Evolutionary conservation across 92 coral and sea anemone species (phyloP).

Genomic region (Pocillopora grandis): DNA sequence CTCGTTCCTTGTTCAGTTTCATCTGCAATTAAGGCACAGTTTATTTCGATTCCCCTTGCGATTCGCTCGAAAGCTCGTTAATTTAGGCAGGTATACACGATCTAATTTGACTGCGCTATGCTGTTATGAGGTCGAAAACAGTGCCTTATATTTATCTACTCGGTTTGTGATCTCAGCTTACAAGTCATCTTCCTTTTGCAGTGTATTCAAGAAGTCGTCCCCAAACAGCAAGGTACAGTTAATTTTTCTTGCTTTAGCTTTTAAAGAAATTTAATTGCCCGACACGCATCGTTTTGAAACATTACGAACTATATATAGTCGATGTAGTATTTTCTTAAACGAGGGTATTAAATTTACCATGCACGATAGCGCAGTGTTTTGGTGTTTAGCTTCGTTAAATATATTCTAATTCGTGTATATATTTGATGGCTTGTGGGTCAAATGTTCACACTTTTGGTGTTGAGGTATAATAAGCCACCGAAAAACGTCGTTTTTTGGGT

Average conservation of each 20-base stretch:
- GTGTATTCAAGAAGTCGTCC: constrained; percentile 96
- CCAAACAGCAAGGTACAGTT: constrained; percentile 92
- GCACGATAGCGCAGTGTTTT: background rate
- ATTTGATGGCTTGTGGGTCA: background rate
- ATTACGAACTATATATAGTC: constrained; percentile 12
- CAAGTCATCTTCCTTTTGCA: constrained; percentile 44
- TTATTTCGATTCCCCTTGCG: background rate
- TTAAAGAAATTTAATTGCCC: constrained; percentile 4
- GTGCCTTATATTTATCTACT: background rate
- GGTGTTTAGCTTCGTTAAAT: constrained; percentile 9
- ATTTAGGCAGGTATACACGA: background rate
- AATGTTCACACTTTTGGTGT: constrained; percentile 12
- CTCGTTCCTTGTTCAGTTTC: background rate
- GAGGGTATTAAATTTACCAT: background rate
- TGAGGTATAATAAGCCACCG: background rate
- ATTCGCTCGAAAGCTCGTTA: background rate
- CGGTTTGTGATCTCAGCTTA: constrained; percentile 8
- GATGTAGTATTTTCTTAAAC: too few relatives aligned
- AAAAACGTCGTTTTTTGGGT: background rate
- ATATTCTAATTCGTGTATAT: background rate
- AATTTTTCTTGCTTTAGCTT: background rate
- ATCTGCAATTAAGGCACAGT: background rate
- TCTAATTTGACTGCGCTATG: constrained; percentile 1
- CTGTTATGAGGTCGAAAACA: background rate
- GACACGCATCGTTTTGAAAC: background rate